phyloP scores from a whole-genome alignment of 2,797 vertebrate species.

The Chrysocyon brachyurus region DNA sequence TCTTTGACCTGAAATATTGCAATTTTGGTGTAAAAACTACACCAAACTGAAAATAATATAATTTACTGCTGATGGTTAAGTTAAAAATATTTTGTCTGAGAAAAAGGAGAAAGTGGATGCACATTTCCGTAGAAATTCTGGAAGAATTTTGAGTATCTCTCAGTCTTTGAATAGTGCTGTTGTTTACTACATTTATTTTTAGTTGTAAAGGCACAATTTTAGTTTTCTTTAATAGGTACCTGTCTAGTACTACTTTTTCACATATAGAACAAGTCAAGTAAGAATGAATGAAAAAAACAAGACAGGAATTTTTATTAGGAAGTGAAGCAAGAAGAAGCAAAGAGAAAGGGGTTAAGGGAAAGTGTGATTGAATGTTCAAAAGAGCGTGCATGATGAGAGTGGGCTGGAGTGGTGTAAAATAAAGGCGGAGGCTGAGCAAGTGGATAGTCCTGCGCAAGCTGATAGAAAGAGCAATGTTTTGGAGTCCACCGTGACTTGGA shows the following conservation, averaged over 20 bases:
- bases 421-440: neutral
- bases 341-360: neutral
- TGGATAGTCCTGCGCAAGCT: neutral
- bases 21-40: conserved; percentile 25
- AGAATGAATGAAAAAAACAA: neutral
- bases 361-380: neutral
- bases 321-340: conserved; percentile 3
- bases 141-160: neutral
- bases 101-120: neutral
- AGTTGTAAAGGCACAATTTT: neutral
- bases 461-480: neutral
- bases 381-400: neutral
- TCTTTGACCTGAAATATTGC: neutral
- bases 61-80: neutral
- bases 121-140: neutral
- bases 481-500: neutral
- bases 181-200: neutral
- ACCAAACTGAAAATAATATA: neutral
- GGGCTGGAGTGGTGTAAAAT: neutral
- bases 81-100: neutral
- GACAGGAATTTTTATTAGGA: neutral
- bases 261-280: neutral
- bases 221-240: neutral
- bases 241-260: neutral
- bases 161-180: neutral